phyloP scores from a whole-genome alignment of 2,113 vertebrate species.

The Ardeotis arabs region DNA sequence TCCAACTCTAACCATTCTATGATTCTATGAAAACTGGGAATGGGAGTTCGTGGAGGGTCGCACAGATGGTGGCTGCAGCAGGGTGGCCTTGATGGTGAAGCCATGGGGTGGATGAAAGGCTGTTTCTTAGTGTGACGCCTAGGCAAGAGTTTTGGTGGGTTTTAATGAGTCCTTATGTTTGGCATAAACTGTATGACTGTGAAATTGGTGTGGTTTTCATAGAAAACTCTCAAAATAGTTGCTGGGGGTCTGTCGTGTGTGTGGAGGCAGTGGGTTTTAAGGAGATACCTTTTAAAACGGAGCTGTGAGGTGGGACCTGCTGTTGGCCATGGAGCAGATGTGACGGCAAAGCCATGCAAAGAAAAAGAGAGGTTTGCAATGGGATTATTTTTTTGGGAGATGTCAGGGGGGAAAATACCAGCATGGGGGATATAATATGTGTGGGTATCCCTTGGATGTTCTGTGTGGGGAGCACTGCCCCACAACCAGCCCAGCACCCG shows the following conservation, averaged over 20 bases:
- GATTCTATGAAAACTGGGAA: neutral
- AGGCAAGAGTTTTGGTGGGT: neutral
- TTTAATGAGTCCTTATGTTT: rapidly evolving
- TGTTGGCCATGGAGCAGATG: neutral
- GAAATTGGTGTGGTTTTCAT: neutral
- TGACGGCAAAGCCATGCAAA: neutral
- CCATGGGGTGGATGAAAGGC: neutral
- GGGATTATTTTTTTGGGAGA: too few species aligned
- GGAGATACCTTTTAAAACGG: neutral
- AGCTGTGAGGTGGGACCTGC: neutral
- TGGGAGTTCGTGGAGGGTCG: rapidly evolving
- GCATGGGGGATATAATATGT: rapidly evolving
- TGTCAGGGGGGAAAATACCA: too few species aligned
- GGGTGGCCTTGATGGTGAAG: neutral
- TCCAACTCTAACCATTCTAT: too few species aligned
- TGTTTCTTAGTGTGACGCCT: rapidly evolving
- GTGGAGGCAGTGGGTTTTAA: neutral
- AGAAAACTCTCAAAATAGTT: neutral
- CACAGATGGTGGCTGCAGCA: rapidly evolving
- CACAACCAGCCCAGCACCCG: rapidly evolving
- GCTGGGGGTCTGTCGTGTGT: neutral
- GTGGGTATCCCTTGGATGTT: neutral
- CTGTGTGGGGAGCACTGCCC: neutral
- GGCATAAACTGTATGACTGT: rapidly evolving
- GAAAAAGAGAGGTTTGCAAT: neutral